Evolutionary conservation across 2,113 vertebrate species (phyloP), one percentile per base, ranked within the genome.

Genomic region (Rhinoderma darwinii): DNA sequence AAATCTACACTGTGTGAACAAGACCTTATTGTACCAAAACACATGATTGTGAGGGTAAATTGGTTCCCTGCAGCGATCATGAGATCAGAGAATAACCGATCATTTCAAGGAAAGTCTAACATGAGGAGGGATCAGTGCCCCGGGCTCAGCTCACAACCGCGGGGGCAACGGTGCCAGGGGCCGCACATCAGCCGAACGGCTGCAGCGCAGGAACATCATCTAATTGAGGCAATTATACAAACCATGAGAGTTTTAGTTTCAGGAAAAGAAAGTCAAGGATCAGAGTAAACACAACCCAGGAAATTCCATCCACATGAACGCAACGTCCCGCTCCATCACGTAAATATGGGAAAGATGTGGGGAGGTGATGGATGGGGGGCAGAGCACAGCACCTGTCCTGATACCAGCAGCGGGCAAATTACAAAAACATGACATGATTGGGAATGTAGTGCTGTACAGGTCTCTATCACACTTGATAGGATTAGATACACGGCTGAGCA

Each of bases 281-380:
- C 27, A n/a, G 47, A 70, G 50, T 51, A 83, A 72, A 73, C 61
- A 51, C 32, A 37, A 61, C 27, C 70, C 41, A 72, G 82, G 82
- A 83, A 83, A 83, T 83, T 83, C 82, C 82, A 72, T 47, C 82
- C 15, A 47, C 82, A 68, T 83, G 59, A 83, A 82, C 47, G 59
- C 56, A 63, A 5, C 12, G 51, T 37, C 50, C 47, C 47, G 14
- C 12, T 59, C 35, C 37, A 37, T 18, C 39, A 39, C 25, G 54
- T 27, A 61, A 61, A 43, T 82, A 41, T 25, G 20, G 61, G 37
- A 61, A 20, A 82, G 59, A 27, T 30, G 27, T 32, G 59, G 61
- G 41, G 20, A 20, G 12, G 1, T 12, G 17, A 68, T 18, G 17
- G 12, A 66, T 14, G 61, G 61, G 32, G 61, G 3, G 14, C 56